phyloP scores from a whole-genome alignment of 2,888 invertebrate genomes.

The Dasypogon diadema region DNA sequence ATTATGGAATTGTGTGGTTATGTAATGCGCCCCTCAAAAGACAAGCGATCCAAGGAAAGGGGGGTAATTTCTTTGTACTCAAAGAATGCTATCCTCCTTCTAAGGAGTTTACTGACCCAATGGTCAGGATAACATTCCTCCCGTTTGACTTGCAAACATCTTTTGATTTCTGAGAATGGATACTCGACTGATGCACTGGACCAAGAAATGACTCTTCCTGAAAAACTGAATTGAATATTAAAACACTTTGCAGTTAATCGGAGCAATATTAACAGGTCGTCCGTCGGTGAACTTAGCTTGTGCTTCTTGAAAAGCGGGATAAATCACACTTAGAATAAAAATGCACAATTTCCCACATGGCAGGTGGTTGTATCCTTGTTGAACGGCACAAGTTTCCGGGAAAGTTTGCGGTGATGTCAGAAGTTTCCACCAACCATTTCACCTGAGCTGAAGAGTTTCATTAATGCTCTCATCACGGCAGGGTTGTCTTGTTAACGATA shows the following conservation, averaged over 20 bases:
- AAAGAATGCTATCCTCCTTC: no score
- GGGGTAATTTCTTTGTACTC: not conserved
- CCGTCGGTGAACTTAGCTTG: not conserved
- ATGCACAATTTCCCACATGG: not conserved
- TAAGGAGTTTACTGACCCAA: not conserved
- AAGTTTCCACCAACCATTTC: not conserved
- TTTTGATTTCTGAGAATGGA: no score
- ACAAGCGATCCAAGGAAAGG: slow-evolving; percentile 6
- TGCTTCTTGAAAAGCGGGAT: not conserved
- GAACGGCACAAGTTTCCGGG: not conserved
- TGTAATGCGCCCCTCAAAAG: slow-evolving; percentile 13
- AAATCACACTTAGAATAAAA: not conserved
- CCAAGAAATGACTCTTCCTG: no score
- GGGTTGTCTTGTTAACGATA: slow-evolving; percentile 28
- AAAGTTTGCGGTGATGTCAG: slow-evolving; percentile 23
- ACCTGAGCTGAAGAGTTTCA: slow-evolving; percentile 30
- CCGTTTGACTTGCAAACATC: no score
- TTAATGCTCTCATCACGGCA: slow-evolving; percentile 32
- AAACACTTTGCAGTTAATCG: slow-evolving; percentile 1
- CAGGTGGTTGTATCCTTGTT: not conserved
- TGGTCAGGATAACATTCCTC: no score
- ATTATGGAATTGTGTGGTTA: slow-evolving; percentile 4
- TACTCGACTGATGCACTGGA: no score
- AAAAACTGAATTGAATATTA: not conserved
- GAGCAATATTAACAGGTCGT: not conserved